These are phyloP conservation scores for Poecilia latipinna DNA, from an alignment of 2,113 vertebrate genomes.

Conservation along the genomic window DNA sequence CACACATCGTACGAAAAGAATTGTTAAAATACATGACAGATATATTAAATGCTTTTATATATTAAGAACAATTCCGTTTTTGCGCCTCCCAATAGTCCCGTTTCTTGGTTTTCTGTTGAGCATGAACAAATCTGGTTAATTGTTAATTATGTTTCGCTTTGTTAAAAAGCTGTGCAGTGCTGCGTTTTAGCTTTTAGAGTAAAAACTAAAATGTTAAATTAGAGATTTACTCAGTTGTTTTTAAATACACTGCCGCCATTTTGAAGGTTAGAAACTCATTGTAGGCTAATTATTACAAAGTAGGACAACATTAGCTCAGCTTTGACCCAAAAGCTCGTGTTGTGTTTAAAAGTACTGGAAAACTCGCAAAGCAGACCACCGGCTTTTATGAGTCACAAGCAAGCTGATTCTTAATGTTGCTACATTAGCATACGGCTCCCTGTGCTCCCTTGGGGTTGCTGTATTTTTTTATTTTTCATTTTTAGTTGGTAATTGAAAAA, in stretches of 20 bases:
- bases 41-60: too few species aligned
- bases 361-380: too few species aligned
- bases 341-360: neutral
- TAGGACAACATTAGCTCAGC: neutral
- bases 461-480: neutral
- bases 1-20: too few species aligned
- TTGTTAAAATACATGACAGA: too few species aligned
- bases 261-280: neutral
- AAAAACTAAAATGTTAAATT: neutral
- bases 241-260: neutral
- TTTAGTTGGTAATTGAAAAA: neutral
- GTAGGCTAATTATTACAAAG: neutral
- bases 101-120: too few species aligned
- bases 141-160: too few species aligned
- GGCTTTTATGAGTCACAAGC: neutral
- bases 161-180: too few species aligned
- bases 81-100: too few species aligned
- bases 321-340: neutral
- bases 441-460: neutral
- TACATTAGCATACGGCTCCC: neutral
- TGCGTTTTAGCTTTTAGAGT: too few species aligned
- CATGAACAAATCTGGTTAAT: too few species aligned
- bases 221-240: neutral
- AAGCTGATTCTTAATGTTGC: neutral
- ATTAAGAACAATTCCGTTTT: too few species aligned